phyloP scores from a whole-genome alignment of 2,113 vertebrate genomes.

The Centrocercus urophasianus region DNA sequence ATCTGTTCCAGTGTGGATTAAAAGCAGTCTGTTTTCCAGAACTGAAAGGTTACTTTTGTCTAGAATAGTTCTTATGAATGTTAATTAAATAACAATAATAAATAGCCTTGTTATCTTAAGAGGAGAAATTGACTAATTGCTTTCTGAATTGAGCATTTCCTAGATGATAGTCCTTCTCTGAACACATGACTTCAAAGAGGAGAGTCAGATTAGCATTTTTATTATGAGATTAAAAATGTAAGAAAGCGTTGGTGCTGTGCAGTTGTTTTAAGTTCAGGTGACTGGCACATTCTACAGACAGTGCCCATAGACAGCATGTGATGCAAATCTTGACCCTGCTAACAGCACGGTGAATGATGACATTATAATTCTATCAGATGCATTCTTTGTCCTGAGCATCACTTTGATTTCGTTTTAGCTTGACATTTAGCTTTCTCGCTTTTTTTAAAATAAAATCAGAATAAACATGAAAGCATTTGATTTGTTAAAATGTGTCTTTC shows the following conservation, averaged over 20 bases:
- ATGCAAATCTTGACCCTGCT: not conserved
- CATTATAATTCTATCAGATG: conserved; percentile 22
- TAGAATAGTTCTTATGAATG: not conserved
- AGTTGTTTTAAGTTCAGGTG: not conserved
- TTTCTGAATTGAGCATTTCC: not conserved
- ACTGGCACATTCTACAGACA: not conserved
- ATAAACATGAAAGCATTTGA: conserved; percentile 52
- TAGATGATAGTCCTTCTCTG: not conserved
- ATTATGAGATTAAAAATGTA: not conserved
- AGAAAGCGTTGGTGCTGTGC: not conserved
- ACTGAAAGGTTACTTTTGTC: not conserved
- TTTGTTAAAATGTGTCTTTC: conserved; percentile 69
- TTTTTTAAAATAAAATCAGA: not conserved
- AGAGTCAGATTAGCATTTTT: not conserved
- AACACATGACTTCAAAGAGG: not conserved
- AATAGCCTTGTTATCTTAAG: not conserved
- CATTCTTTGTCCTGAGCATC: not conserved
- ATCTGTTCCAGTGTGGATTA: not conserved
- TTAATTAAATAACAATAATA: not conserved
- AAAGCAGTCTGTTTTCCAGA: not conserved
- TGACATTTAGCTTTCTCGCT: conserved; percentile 55
- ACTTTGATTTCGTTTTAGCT: conserved; percentile 46
- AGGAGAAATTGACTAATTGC: not conserved
- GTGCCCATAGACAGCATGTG: not conserved
- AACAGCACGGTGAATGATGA: not conserved